Evolutionary conservation across 1,140 invertebrate genomes (phyloP), one percentile per base, ranked within the genome.

Genomic region (Coenobita brevimanus): DNA sequence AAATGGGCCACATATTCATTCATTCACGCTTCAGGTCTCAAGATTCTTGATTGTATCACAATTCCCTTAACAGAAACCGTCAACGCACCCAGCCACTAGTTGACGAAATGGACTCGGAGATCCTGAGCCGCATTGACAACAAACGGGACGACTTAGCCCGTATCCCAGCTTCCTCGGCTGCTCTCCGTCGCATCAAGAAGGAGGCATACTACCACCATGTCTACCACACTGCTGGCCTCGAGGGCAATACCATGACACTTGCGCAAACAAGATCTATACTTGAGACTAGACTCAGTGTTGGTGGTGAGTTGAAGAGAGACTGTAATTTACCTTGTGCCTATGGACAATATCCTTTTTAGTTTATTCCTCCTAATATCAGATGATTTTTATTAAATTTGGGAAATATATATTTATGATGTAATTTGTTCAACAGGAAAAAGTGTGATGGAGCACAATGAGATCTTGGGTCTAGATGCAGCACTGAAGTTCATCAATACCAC

Each of bases 241-340:
- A 99, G 94, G 98, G 98, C 1, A 99, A 99, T 91, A 99, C 98
- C 0, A 97, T 99, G 95, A 96, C 97, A 41, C 93, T 99, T n/a
- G 95, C 96, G 30, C 97, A 99, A 92, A 98, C 98, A 0, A 94
- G 98, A 89, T 96, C 96, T 79, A 96, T 99, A 86, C 94, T 99
- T 13, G 98, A 99, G 93, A 99, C 98, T 0, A 94, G 97, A 89
- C 95, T 98, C 92, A 98, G 97, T 0, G 95, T 99, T 2, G 96
- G 95, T 71, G 98, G 98, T 0, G 62, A n/a, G 75, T 57, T 10
- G 21, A n/a, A 15, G 62, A 60, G 1, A n/a, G 1, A 17, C 3
- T 24, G 36, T 4, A 54, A 67, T n/a, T 10, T 67, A 67, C 8
- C 8, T 6, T 50, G 46, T 17, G 17, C 46, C 46, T 17, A 50